Evolutionary conservation across 2,888 invertebrate species (phyloP).

Genomic region (Rhingia campestris): DNA sequence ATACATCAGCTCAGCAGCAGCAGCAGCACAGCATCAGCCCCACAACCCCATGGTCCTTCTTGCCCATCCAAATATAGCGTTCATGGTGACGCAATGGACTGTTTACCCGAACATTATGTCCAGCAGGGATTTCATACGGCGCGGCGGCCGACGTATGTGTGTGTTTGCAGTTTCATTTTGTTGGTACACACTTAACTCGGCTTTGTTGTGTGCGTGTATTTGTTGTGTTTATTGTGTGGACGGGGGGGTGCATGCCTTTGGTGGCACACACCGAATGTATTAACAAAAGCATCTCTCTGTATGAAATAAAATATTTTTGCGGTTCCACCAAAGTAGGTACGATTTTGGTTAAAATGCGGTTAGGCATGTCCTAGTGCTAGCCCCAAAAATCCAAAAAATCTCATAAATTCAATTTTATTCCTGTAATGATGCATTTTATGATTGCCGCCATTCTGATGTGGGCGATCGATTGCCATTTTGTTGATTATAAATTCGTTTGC

Average conservation of each 20-base stretch:
- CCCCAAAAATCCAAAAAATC: slow-evolving; percentile 39
- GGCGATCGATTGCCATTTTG: neutral
- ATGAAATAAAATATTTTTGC: slow-evolving; percentile 66
- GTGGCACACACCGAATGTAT: slow-evolving; percentile 24
- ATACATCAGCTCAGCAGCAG: slow-evolving; percentile 39
- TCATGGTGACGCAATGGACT: slow-evolving; percentile 69
- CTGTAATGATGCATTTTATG: slow-evolving; percentile 56
- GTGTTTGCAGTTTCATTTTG: slow-evolving; percentile 54
- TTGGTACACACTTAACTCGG: slow-evolving; percentile 44
- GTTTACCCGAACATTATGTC: slow-evolving; percentile 70
- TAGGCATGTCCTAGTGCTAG: slow-evolving; percentile 14
- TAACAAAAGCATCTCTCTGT: slow-evolving; percentile 41
- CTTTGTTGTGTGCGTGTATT: neutral
- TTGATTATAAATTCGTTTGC: too few relatives aligned
- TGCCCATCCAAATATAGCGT: slow-evolving; percentile 50
- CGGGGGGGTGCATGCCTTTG: slow-evolving; percentile 21
- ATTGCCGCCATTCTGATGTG: slow-evolving; percentile 24
- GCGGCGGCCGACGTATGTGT: neutral
- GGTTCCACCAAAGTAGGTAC: slow-evolving; percentile 64
- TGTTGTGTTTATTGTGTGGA: slow-evolving; percentile 14
- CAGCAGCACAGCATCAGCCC: neutral
- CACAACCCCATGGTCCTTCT: neutral
- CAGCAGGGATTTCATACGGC: slow-evolving; percentile 64
- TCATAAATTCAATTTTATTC: slow-evolving; percentile 59
- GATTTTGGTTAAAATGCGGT: slow-evolving; percentile 63